Evolutionary conservation across 2,113 vertebrate genomes (phyloP), one percentile per base, ranked within the genome.

Genomic region (Ictidomys tridecemlineatus): DNA sequence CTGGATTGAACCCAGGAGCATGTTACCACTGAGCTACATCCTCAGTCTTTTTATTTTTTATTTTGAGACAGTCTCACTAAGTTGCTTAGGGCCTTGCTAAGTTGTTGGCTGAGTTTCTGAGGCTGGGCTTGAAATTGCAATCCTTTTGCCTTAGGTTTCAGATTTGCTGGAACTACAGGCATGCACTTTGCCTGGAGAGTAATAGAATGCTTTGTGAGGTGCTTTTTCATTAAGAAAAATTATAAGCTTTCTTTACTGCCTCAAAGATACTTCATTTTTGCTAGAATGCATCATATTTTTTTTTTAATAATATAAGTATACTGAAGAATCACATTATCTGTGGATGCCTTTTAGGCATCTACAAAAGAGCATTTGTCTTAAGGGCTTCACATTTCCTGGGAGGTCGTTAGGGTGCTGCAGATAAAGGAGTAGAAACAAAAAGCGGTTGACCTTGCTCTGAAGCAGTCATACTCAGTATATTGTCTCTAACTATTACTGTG

Each of bases 221-320:
- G 1, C 20, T 78, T 91, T 84, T 97, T 45, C 58, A 26, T 65
- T 90, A 67, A 72, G n/a, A 69, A 87, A 89, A 85, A 56, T 84
- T 77, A 48, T 3, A 45, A 78, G 63, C 26, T 83, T 92, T 86
- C 45, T 79, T 65, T 67, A 69, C 5, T 69, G 45, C 63, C 92
- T 89, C 30, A 32, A 85, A 89, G n/a, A 12, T 72, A 22, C 4
- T 61, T 94, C 26, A 72, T 94, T 4, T 67, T 90, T 91, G 28
- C 32, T 89, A 85, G 78, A 72, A 76, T 63, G 22, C 34, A 79
- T 85, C 61, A 82, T 45, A 37, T 24, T 5, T 86, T 39, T 83
- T 92, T 95, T 96, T n/a, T n/a, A n/a, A 78, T 90, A 11, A 61
- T 69, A 4, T 72, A 91, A 91, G n/a, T 84, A 69, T 61, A 30